Evolutionary conservation across 2,888 invertebrate species (phyloP).

Genomic region (Pristionchus arcanus): DNA sequence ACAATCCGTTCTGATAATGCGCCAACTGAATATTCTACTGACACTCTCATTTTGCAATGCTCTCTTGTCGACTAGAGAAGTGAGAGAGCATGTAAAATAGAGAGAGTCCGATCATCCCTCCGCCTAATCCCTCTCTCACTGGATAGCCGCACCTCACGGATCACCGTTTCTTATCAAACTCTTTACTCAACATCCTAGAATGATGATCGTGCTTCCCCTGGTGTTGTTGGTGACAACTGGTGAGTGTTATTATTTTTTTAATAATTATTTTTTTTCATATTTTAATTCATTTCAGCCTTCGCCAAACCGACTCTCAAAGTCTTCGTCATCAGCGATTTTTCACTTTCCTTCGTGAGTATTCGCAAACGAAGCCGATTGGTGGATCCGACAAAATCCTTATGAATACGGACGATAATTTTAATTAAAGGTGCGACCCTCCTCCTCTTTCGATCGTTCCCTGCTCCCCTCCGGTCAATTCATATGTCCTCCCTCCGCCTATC

Average conservation of each 20-base stretch:
- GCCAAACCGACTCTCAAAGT: background rate
- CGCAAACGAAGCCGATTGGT: too few species aligned
- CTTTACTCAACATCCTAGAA: background rate
- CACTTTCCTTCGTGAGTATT: background rate
- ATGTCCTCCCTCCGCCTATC: conserved; percentile 13
- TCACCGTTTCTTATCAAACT: background rate
- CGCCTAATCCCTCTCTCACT: background rate
- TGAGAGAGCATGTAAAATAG: too few species aligned
- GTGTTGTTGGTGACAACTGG: background rate
- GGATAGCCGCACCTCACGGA: background rate
- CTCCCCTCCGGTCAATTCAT: conserved; percentile 5
- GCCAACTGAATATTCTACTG: too few species aligned
- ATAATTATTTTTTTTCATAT: background rate
- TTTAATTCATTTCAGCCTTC: background rate
- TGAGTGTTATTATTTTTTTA: background rate
- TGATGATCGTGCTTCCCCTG: background rate
- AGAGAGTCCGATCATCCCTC: too few species aligned
- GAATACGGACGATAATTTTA: background rate
- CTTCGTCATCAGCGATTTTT: conserved; percentile 7
- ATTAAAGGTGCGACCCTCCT: background rate
- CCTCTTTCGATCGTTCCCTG: background rate
- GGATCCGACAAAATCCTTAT: background rate
- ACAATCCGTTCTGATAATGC: too few species aligned
- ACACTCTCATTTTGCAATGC: too few species aligned
- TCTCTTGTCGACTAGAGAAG: too few species aligned